A percentile compares a stretch with the other conserved stretches of the same genome.
phyloP scores from a whole-genome alignment of 2,888 invertebrate genomes.

The Laspeyria flexula region DNA sequence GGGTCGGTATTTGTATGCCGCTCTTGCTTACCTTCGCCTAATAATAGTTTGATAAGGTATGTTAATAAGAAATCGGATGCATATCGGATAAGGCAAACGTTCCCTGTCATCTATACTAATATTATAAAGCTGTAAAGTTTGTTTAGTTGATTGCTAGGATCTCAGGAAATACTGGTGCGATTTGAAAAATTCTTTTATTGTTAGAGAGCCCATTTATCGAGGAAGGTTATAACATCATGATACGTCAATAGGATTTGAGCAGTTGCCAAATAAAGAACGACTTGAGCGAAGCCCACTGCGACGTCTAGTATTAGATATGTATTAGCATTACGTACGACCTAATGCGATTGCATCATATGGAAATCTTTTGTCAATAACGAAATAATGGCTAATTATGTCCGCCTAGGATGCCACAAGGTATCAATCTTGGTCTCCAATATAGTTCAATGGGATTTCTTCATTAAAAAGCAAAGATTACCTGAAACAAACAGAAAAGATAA shows the following conservation, averaged over 20 bases:
- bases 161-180: too few relatives aligned
- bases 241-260: too few relatives aligned
- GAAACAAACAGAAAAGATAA: conserved; percentile 36
- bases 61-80: conserved; percentile 32
- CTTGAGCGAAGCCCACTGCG: too few relatives aligned
- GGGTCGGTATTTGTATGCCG: conserved; percentile 53
- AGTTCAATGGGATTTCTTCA: neutral
- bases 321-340: neutral
- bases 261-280: too few relatives aligned
- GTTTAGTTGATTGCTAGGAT: too few relatives aligned
- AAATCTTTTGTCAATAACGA: neutral
- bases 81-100: conserved; percentile 22
- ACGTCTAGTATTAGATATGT: too few relatives aligned
- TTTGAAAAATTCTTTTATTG: too few relatives aligned
- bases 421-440: conserved; percentile 8
- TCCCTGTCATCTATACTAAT: conserved; percentile 15
- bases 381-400: too few relatives aligned
- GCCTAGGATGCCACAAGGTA: conserved; percentile 8
- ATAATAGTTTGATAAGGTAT: conserved; percentile 45
- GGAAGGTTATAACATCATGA: too few relatives aligned
- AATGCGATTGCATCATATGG: neutral
- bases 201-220: too few relatives aligned
- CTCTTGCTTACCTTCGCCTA: conserved; percentile 19
- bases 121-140: too few relatives aligned
- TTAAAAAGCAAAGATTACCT: conserved; percentile 39